Evolutionary conservation across 2,113 vertebrate genomes (phyloP).

Genomic region (Oenanthe melanoleuca): DNA sequence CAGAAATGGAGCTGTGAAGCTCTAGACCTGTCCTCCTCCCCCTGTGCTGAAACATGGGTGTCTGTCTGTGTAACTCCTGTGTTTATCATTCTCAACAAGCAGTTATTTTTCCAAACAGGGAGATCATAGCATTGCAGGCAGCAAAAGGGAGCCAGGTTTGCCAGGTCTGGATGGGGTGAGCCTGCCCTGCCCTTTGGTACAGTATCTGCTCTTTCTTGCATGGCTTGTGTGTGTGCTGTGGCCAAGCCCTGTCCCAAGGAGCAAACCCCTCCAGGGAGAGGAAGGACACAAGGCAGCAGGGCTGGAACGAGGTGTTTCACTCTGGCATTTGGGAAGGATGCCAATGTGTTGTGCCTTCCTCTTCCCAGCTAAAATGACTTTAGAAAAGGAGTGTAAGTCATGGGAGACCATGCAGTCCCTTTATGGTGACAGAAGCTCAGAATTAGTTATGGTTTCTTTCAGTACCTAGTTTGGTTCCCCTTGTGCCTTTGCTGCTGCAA

Average conservation of each 20-base stretch:
- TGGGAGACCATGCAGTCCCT: background rate
- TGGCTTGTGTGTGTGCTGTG: background rate
- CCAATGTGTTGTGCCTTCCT: background rate
- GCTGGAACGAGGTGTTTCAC: background rate
- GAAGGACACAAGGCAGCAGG: background rate
- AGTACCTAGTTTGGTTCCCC: background rate
- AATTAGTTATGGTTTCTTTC: background rate
- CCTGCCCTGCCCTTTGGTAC: conserved; percentile 83
- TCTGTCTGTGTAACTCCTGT: background rate
- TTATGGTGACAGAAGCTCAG: background rate
- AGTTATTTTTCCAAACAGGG: conserved; percentile 77
- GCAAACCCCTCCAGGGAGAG: background rate
- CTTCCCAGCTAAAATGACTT: background rate
- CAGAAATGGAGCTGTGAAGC: background rate
- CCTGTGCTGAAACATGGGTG: background rate
- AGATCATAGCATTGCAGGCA: conserved; percentile 36
- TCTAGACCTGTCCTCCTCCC: background rate
- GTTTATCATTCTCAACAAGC: conserved; percentile 39
- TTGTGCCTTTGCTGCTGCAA: background rate
- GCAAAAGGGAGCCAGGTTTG: conserved; percentile 67
- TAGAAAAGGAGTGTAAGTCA: background rate
- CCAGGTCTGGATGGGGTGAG: conserved; percentile 61
- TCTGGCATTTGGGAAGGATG: background rate
- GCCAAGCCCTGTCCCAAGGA: background rate
- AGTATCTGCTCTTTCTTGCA: conserved; percentile 67